Evolutionary conservation across 1,140 invertebrate species (phyloP).

Genomic region (Pseudoatta argentina): DNA sequence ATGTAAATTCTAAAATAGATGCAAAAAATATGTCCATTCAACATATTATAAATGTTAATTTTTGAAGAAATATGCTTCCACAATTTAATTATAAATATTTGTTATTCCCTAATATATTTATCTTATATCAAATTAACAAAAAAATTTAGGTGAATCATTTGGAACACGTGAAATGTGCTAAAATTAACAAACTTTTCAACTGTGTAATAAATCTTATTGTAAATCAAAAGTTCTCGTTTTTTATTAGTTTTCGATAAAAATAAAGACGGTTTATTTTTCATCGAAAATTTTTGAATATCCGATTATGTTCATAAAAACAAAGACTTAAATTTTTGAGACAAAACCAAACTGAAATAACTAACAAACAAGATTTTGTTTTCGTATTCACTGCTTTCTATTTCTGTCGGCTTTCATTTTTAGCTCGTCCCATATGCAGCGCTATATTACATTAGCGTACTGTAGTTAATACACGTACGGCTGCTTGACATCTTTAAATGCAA

Average conservation of each 20-base stretch:
- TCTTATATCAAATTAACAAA: no score
- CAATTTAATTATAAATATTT: background rate
- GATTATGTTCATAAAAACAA: background rate
- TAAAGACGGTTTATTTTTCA: background rate
- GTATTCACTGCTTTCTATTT: slow-evolving; percentile 3
- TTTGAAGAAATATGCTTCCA: no score
- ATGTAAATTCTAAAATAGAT: no score
- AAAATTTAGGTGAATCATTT: no score
- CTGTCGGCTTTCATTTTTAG: slow-evolving; percentile 12
- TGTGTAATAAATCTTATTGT: no score
- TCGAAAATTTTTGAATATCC: background rate
- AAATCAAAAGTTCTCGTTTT: background rate
- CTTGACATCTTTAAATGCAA: slow-evolving; percentile 35
- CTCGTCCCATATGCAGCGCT: background rate
- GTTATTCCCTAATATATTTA: no score
- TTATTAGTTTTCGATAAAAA: background rate
- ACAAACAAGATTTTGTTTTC: background rate
- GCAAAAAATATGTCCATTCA: no score
- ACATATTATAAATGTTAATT: no score
- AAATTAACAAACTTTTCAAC: no score
- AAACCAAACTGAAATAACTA: background rate
- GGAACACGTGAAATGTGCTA: no score
- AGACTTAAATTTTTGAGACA: background rate
- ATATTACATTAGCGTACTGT: background rate
- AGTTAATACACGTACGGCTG: slow-evolving; percentile 14